Base-by-base conservation (phyloP, 2,888 invertebrate species). In the Nomada goodeniana region DNA sequence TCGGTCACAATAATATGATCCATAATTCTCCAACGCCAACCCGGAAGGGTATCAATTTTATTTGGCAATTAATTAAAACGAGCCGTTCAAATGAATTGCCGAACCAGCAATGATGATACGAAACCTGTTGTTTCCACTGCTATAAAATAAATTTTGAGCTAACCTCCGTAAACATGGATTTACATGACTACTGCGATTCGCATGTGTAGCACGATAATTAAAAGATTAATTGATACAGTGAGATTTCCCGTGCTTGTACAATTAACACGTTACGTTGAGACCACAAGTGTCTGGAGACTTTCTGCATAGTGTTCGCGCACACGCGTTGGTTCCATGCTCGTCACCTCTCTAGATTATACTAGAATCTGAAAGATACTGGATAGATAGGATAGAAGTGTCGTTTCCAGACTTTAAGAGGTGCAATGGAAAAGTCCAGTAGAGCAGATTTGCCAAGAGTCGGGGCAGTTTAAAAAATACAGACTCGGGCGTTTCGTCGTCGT, bases 341-440 rank as follows among this genome's bases (percentile, higher is more conserved):
- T 77, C 83, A 29, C 71, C 74, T 20, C 15, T 52, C 10, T 23
- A 61, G 65, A 75, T 82, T 80, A 84, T 68, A 80, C 63, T 59
- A 55, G 55, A n/a, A 15, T 70, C 36, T 52, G 60, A 53, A 29
- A 80, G 52, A 29, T 44, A 36, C 52, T 29, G 53, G 47, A 50
- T 44, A 65, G 26, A 55, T 55, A 55, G 42, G 64, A 52, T 26
- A 29, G 23, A 36, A 53, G 61, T 53, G 70, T 71, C 82, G 76
- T 80, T 86, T 52, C 59, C 11, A 36, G 65, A 74, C 69, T 72
- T 80, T 77, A 76, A 61, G 52, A 67, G 29, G 26, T 13, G 75
- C 79, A 86, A 84, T 73, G 71, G 75, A 81, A 81, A 80, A 76
- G 53, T 61, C 73, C 42, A 63, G 74, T 60, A 42, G 23, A 65